Evolutionary conservation across 2,888 invertebrate genomes (phyloP).

Genomic region (Panopea generosa): DNA sequence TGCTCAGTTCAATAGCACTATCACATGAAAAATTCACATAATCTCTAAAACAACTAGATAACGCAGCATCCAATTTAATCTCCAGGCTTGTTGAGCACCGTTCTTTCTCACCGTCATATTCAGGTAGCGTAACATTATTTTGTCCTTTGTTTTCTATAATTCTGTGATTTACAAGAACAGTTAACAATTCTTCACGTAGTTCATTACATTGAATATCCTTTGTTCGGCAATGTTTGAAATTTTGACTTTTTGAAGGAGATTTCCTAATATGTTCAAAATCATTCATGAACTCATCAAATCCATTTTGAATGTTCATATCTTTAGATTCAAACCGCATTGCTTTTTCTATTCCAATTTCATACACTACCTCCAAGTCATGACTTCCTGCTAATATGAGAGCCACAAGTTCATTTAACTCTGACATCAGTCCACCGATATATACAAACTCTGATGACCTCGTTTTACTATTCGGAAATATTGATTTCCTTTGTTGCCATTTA

Average conservation of each 20-base stretch:
- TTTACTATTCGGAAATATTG: slow-evolving; percentile 24
- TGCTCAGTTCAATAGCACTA: slow-evolving; percentile 50
- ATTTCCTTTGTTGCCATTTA: slow-evolving; percentile 46
- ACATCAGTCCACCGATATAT: slow-evolving; percentile 52
- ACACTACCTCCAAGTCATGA: slow-evolving; percentile 34
- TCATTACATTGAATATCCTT: not conserved
- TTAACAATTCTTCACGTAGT: not conserved
- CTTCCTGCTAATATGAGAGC: slow-evolving; percentile 51
- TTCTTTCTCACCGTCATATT: not conserved
- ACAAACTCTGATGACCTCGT: slow-evolving; percentile 3
- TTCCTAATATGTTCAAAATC: not conserved
- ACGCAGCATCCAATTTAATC: slow-evolving; percentile 28
- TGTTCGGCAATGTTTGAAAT: too few relatives aligned
- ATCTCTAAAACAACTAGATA: slow-evolving; percentile 56
- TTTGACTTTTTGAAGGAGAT: too few relatives aligned
- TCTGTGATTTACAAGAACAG: not conserved
- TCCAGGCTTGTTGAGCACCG: slow-evolving; percentile 22
- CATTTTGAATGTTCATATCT: not conserved
- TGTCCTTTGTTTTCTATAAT: not conserved
- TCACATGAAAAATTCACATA: slow-evolving; percentile 59
- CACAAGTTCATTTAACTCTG: slow-evolving; percentile 60
- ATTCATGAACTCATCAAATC: slow-evolving; percentile 10
- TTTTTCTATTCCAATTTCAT: slow-evolving; percentile 27
- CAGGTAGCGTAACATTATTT: not conserved
- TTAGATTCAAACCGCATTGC: too few relatives aligned